phyloP scores from a whole-genome alignment of 2,888 invertebrate species.

The Lycia hirtaria region DNA sequence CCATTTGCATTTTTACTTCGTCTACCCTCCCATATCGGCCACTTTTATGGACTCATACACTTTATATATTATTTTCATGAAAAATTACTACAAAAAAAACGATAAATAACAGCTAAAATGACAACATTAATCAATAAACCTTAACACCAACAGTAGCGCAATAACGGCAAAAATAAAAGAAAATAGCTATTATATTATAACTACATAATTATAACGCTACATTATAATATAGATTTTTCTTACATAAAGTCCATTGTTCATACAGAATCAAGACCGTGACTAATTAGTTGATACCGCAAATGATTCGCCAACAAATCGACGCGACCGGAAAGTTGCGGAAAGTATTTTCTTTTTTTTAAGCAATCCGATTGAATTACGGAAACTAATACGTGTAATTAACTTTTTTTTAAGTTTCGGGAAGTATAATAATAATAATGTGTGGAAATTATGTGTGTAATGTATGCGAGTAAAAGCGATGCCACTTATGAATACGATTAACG shows the following conservation, averaged over 20 bases:
- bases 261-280: constrained; percentile 8
- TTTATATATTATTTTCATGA: too few species aligned
- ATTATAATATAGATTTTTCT: background rate
- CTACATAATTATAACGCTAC: background rate
- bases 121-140: too few species aligned
- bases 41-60: too few species aligned
- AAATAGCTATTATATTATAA: too few species aligned
- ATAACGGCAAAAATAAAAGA: too few species aligned
- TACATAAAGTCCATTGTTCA: constrained; percentile 16
- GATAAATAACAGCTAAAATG: too few species aligned
- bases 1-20: too few species aligned
- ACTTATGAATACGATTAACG: constrained; percentile 29
- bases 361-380: constrained; percentile 1
- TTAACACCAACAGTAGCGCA: too few species aligned
- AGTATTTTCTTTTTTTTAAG: constrained; percentile 17
- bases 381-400: constrained; percentile 8
- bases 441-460: constrained; percentile 16
- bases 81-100: too few species aligned
- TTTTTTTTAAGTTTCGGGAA: constrained; percentile 12
- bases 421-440: constrained; percentile 14
- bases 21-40: too few species aligned
- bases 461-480: constrained; percentile 29
- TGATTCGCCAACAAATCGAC: constrained; percentile 7
- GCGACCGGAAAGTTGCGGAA: constrained; percentile 8
- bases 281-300: constrained; percentile 21